Percentiles rank a stretch among this genome's conserved stretches.
These are phyloP conservation scores for Drosophila tsacasi DNA, from an alignment of 1,140 invertebrate genomes.

Conservation along the genomic window DNA sequence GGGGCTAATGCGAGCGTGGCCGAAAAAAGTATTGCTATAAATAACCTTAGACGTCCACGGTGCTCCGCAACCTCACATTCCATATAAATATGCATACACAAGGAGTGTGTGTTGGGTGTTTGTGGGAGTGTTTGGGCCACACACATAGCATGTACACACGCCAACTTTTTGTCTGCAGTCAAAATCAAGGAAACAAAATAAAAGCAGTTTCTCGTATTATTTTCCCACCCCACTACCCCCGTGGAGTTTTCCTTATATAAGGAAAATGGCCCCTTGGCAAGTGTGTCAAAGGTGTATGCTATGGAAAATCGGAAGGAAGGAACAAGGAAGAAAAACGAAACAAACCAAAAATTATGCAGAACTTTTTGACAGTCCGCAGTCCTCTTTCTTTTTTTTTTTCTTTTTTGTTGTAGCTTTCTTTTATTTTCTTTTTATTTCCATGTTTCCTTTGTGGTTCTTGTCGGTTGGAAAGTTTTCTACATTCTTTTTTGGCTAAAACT, in stretches of 20 bases:
- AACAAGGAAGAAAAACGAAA: constrained; percentile 21
- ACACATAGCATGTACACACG: constrained; percentile 57
- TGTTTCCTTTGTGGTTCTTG: constrained; percentile 41
- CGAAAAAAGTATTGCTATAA: constrained; percentile 79
- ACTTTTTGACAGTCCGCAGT: constrained; percentile 57
- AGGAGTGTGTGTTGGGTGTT: not conserved
- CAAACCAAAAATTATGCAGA: constrained; percentile 63
- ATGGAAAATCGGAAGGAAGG: constrained; percentile 32
- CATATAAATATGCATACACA: constrained; percentile 42
- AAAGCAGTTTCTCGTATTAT: constrained; percentile 49
- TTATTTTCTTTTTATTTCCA: constrained; percentile 31
- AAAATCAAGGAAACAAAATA: constrained; percentile 78
- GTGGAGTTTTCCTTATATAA: constrained; percentile 23
- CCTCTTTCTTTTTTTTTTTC: constrained; percentile 1
- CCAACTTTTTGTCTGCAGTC: constrained; percentile 65
- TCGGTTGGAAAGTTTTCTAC: constrained; percentile 23
- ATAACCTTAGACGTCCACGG: constrained; percentile 63
- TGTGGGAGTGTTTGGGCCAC: constrained; percentile 27
- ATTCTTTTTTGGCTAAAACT: constrained; percentile 21
- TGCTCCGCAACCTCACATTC: constrained; percentile 20
- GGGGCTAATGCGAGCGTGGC: constrained; percentile 53
- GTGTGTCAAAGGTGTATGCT: constrained; percentile 59
- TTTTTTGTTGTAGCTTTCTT: constrained; percentile 3
- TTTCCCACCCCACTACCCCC: constrained; percentile 1
- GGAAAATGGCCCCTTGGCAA: constrained; percentile 50